Conservation (phyloP, 2,888 invertebrate genomes). For the Erebia ligea region DNA sequence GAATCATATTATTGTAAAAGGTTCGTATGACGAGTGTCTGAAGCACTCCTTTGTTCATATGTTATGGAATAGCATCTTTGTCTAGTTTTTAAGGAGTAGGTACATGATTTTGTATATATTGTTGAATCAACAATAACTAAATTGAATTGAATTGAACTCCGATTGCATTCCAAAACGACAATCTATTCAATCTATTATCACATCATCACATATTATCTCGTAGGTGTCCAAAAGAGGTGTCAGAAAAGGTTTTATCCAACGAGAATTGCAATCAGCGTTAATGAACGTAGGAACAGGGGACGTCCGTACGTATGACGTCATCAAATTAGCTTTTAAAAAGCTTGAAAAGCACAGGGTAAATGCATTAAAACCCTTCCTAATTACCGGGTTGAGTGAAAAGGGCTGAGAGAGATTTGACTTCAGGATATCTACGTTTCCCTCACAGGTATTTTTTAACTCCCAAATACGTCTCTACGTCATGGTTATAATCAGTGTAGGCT, state of each 20-base stretch:
- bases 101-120: too few relatives aligned
- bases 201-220: neutral
- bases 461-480: too few relatives aligned
- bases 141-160: neutral
- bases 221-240: slow-evolving; percentile 32
- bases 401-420: neutral
- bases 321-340: slow-evolving; percentile 53
- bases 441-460: neutral
- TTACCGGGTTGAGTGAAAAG: slow-evolving; percentile 37
- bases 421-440: neutral
- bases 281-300: slow-evolving; percentile 54
- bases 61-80: too few relatives aligned
- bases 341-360: slow-evolving; percentile 42
- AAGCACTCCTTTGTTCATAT: too few relatives aligned
- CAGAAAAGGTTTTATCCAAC: slow-evolving; percentile 40
- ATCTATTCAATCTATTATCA: neutral
- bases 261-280: slow-evolving; percentile 63
- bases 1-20: too few relatives aligned
- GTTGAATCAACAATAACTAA: too few relatives aligned
- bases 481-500: too few relatives aligned
- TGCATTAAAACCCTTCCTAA: slow-evolving; percentile 46
- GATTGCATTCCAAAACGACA: neutral
- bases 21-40: too few relatives aligned
- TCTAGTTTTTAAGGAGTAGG: too few relatives aligned
- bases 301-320: slow-evolving; percentile 53